A percentile compares a stretch with the other conserved stretches of the same genome.
Evolutionary conservation across 2,888 invertebrate genomes (phyloP).

Genomic region (Dolomedes plantarius): DNA sequence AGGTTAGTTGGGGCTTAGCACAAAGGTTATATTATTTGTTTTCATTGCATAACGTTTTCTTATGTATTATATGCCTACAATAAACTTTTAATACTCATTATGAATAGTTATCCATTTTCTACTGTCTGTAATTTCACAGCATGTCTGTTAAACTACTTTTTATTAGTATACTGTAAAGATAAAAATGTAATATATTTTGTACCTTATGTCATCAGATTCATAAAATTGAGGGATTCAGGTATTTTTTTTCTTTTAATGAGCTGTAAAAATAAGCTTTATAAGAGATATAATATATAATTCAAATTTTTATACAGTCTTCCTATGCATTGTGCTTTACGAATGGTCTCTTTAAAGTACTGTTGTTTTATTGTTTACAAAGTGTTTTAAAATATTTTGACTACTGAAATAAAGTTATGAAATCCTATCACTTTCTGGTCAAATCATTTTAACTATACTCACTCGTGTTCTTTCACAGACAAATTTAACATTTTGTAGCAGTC

Average conservation of each 20-base stretch:
- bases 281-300: neutral
- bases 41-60: too few species aligned
- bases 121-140: too few species aligned
- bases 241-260: neutral
- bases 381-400: neutral
- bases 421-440: too few species aligned
- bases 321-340: too few species aligned
- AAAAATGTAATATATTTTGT: neutral
- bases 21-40: neutral
- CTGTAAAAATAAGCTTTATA: neutral
- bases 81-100: too few species aligned
- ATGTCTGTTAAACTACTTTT: neutral
- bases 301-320: too few species aligned
- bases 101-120: too few species aligned
- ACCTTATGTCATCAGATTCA: neutral
- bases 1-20: neutral
- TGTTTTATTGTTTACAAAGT: neutral
- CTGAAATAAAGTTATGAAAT: neutral
- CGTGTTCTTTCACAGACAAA: too few species aligned
- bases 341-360: too few species aligned
- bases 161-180: neutral
- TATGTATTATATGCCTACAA: too few species aligned
- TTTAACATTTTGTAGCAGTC: too few species aligned
- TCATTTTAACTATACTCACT: too few species aligned
- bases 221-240: neutral